These are phyloP conservation scores for Aromia moschata DNA, from an alignment of 2,888 invertebrate species.

Conservation along the genomic window DNA sequence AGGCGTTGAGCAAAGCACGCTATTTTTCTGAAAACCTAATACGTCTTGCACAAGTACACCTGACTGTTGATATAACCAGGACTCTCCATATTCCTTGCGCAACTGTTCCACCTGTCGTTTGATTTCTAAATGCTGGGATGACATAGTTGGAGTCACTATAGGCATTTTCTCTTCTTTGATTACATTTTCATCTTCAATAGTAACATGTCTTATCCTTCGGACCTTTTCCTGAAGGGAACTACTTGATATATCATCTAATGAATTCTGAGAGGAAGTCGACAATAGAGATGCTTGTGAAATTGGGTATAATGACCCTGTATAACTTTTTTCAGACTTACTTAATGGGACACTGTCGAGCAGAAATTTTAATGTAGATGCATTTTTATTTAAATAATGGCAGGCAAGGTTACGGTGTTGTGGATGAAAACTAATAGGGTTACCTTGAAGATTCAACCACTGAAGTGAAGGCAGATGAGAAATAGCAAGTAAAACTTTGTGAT, in stretches of 20 bases:
- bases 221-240: conserved; percentile 48
- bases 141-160: conserved; percentile 43
- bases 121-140: conserved; percentile 44
- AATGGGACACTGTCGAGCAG: conserved; percentile 66
- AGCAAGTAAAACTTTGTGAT: conserved; percentile 68
- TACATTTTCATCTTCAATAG: conserved; percentile 61
- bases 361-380: conserved; percentile 65
- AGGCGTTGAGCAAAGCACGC: conserved; percentile 43
- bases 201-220: conserved; percentile 60
- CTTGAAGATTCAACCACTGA: conserved; percentile 67
- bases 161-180: conserved; percentile 51
- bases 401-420: conserved; percentile 68
- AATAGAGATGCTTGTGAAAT: conserved; percentile 33
- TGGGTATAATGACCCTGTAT: conserved; percentile 62
- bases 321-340: conserved; percentile 65
- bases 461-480: conserved; percentile 67
- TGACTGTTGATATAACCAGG: conserved; percentile 66
- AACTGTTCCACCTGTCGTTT: conserved; percentile 64
- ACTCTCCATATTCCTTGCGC: conserved; percentile 68
- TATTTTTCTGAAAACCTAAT: conserved; percentile 64
- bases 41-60: conserved; percentile 66
- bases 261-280: conserved; percentile 33
- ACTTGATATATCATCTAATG: conserved; percentile 36
- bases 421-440: conserved; percentile 72
- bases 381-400: conserved; percentile 67